A percentile compares a stretch with the other conserved stretches of the same genome.
phyloP scores from a whole-genome alignment of 2,797 vertebrate species.

The Chelmon rostratus region DNA sequence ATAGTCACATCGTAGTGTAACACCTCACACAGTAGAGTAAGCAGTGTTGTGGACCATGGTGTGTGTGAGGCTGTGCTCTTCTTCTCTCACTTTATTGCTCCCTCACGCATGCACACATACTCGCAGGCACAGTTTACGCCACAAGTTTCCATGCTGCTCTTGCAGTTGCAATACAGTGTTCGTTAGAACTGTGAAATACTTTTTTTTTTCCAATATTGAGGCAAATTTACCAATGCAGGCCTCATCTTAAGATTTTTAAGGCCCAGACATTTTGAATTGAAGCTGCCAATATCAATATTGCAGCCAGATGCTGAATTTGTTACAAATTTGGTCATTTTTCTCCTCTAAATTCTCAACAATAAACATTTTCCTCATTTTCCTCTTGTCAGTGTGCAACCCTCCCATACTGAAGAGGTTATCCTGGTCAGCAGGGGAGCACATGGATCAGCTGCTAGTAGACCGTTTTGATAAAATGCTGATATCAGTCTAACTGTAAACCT shows the following conservation, averaged over 20 bases:
- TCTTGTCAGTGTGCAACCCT: not conserved
- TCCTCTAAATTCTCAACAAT: not conserved
- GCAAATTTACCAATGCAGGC: conserved; percentile 45
- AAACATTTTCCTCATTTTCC: not conserved
- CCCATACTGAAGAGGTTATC: not conserved
- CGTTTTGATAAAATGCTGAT: not conserved
- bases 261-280: conserved; percentile 4
- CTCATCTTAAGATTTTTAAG: not conserved
- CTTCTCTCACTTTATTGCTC: conserved; percentile 3
- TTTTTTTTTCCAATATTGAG: conserved; percentile 46
- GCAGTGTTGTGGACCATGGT: not conserved
- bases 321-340: not conserved
- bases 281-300: not conserved
- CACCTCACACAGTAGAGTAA: conserved; percentile 22
- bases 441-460: not conserved
- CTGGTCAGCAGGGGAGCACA: not conserved
- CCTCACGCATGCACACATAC: not conserved
- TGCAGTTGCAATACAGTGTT: conserved; percentile 60
- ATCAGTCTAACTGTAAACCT: conserved; percentile 29
- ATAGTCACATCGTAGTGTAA: conserved; percentile 1
- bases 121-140: conserved; percentile 25
- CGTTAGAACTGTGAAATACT: conserved; percentile 63
- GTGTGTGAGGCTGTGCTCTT: not conserved
- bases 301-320: conserved; percentile 3
- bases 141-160: conserved; percentile 39